These are phyloP conservation scores for Microcebus tavaratra DNA, from an alignment of 2,113 vertebrate genomes.

Conservation along the genomic window DNA sequence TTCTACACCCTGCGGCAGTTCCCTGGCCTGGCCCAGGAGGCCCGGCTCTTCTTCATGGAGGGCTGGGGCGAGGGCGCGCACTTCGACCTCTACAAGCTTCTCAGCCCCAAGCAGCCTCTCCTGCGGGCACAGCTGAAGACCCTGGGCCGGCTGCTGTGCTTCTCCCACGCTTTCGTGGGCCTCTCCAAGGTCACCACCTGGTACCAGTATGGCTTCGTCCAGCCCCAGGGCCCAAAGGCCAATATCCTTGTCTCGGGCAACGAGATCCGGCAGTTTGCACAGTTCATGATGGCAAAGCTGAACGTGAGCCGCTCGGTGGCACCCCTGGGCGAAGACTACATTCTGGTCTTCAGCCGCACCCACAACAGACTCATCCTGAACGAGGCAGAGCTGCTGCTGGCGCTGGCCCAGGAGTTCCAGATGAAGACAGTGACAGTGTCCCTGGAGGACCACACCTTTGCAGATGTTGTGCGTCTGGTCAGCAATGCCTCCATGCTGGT, in stretches of 20 bases:
- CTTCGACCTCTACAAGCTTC: constrained; percentile 95
- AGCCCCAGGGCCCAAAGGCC: constrained; percentile 97
- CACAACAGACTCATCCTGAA: constrained; percentile 95
- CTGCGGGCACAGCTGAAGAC: constrained; percentile 93
- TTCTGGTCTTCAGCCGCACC: constrained; percentile 95
- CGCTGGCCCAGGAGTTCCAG: constrained; percentile 95
- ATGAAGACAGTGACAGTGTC: constrained; percentile 96
- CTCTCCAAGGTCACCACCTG: constrained; percentile 98
- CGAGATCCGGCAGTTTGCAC: constrained; percentile 94
- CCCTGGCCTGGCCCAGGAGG: constrained; percentile 90
- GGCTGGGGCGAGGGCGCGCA: constrained; percentile 95
- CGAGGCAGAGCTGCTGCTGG: constrained; percentile 95
- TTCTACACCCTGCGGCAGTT: constrained; percentile 98
- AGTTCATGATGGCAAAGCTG: constrained; percentile 89
- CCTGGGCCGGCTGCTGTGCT: constrained; percentile 96
- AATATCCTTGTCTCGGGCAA: constrained; percentile 96
- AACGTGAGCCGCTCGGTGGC: constrained; percentile 84
- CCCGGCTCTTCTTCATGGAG: constrained; percentile 97
- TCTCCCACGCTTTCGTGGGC: constrained; percentile 95
- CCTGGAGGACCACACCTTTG: constrained; percentile 93
- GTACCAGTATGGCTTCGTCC: constrained; percentile 99
- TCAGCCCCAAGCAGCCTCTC: constrained; percentile 95
- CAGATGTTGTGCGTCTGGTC: constrained; percentile 91
- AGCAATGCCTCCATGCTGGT: constrained; percentile 93
- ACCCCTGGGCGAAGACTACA: constrained; percentile 88